These are phyloP conservation scores for Esox niger DNA, from an alignment of 2,113 vertebrate species.

Conservation along the genomic window DNA sequence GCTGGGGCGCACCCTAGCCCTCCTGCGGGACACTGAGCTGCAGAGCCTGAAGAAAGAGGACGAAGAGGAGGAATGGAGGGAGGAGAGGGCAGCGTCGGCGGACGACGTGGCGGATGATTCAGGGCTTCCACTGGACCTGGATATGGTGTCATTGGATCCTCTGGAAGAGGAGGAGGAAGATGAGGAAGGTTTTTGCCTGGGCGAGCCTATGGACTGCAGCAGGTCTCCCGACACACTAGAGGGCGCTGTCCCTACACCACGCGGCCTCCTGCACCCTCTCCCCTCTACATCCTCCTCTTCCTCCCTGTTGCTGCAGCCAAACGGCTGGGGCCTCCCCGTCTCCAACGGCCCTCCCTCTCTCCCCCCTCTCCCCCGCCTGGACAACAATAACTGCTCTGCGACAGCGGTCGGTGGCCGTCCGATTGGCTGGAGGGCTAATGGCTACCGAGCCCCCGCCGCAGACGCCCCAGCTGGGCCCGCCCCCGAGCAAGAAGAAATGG, in stretches of 20 bases:
- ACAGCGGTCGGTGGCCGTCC: conserved; percentile 72
- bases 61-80: neutral
- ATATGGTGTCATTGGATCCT: conserved; percentile 66
- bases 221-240: conserved; percentile 70
- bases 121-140: conserved; percentile 56
- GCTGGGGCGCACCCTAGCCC: conserved; percentile 58
- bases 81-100: neutral
- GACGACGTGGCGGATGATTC: conserved; percentile 28
- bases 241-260: conserved; percentile 6
- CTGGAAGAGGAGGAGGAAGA: conserved; percentile 50
- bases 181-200: conserved; percentile 35
- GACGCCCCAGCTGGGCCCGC: conserved; percentile 39
- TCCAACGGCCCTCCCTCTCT: conserved; percentile 65
- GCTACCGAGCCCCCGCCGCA: conserved; percentile 42
- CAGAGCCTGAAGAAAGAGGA: conserved; percentile 12
- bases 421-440: conserved; percentile 67
- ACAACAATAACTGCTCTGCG: conserved; percentile 80
- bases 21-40: conserved; percentile 18
- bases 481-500: conserved; percentile 81
- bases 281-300: conserved; percentile 52
- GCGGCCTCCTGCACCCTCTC: conserved; percentile 32
- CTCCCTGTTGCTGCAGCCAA: conserved; percentile 54
- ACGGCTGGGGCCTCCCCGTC: conserved; percentile 66
- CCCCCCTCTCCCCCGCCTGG: conserved; percentile 53
- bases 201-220: conserved; percentile 78